Evolutionary conservation across 2,888 invertebrate genomes (phyloP).

Genomic region (Drepanosiphum platanoidis): DNA sequence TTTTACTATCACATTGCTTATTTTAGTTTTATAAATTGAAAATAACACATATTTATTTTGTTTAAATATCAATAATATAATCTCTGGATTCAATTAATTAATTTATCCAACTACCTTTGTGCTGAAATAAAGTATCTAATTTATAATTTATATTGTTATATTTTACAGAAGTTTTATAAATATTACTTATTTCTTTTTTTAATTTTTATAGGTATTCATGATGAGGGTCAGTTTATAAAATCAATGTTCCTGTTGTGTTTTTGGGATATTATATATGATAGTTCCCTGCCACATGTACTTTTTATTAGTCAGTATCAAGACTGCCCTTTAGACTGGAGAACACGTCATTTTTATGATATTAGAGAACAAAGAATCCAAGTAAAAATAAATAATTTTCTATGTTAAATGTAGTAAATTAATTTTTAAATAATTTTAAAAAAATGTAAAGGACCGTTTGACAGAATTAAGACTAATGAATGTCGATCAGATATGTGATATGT

Average conservation of each 20-base stretch:
- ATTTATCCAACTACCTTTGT: not conserved
- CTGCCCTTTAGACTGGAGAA: conserved; percentile 79
- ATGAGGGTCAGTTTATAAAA: conserved; percentile 75
- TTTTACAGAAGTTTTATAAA: too few relatives aligned
- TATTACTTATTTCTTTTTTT: not conserved
- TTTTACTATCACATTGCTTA: not conserved
- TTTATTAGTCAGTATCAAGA: conserved; percentile 76
- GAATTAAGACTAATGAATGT: conserved; percentile 67
- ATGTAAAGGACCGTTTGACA: conserved; percentile 64
- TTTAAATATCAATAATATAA: not conserved
- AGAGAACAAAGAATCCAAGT: conserved; percentile 73
- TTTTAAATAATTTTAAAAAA: conserved; percentile 13
- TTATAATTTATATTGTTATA: not conserved
- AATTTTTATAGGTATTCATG: conserved; percentile 70
- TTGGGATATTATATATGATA: conserved; percentile 81
- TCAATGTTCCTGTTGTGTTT: conserved; percentile 76
- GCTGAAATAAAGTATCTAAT: not conserved
- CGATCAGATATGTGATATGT: conserved; percentile 68
- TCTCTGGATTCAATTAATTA: not conserved
- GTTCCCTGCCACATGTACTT: conserved; percentile 71
- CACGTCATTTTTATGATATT: conserved; percentile 75
- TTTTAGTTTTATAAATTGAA: not conserved
- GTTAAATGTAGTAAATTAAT: conserved; percentile 65
- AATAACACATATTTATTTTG: not conserved
- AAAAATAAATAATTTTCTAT: conserved; percentile 66